These are phyloP conservation scores for Macaria liturata DNA, from an alignment of 2,888 invertebrate genomes.

Conservation along the genomic window DNA sequence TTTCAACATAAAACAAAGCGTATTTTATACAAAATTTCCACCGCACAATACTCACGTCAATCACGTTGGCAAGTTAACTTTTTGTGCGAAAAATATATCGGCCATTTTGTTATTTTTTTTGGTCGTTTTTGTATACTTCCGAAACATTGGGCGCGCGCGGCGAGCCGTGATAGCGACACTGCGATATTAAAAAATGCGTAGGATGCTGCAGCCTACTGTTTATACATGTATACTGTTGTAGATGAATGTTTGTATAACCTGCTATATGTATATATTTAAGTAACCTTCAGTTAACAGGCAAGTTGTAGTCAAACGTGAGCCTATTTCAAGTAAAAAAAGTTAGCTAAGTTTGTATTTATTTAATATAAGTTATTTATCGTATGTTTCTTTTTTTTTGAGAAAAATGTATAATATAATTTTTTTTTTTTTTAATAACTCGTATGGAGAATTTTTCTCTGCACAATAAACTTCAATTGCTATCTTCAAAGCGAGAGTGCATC, in stretches of 20 bases:
- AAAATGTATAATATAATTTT: no score
- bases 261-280: no score
- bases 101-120: conserved; percentile 47
- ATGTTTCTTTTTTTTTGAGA: no score
- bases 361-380: not conserved
- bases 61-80: conserved; percentile 48
- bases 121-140: conserved; percentile 48
- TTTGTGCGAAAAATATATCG: conserved; percentile 50
- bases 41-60: conserved; percentile 44
- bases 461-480: no score
- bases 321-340: no score
- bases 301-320: no score
- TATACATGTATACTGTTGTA: conserved; percentile 30
- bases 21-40: conserved; percentile 3
- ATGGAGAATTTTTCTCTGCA: no score
- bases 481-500: no score
- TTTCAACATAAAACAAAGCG: no score
- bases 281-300: no score
- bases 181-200: conserved; percentile 66
- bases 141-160: conserved; percentile 48
- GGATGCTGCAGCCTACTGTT: conserved; percentile 29
- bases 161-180: conserved; percentile 57
- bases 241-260: not conserved
- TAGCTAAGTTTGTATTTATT: no score
- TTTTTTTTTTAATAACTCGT: no score